phyloP scores from a whole-genome alignment of 1,140 invertebrate genomes.

The Brachystomella parvula region DNA sequence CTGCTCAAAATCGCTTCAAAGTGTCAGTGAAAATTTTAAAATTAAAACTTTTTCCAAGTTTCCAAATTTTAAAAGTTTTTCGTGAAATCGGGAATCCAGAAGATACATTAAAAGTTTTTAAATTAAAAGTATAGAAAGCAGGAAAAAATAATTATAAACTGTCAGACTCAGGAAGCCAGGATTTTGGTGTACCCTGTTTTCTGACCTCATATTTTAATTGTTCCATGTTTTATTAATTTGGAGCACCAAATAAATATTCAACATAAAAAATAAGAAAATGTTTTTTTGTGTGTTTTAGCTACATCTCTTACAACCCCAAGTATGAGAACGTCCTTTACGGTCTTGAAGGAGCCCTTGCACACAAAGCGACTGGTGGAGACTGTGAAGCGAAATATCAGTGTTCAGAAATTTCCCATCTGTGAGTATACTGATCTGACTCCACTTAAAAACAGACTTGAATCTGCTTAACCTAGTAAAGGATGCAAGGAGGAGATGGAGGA shows the following conservation, averaged over 20 bases:
- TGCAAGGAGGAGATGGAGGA: background rate
- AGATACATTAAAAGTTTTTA: too few species aligned
- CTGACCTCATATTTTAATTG: background rate
- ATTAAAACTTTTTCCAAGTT: too few species aligned
- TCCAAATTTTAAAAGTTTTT: too few species aligned
- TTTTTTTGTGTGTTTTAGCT: slow-evolving; percentile 34
- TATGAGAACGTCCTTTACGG: slow-evolving; percentile 40
- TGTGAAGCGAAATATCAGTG: slow-evolving; percentile 38
- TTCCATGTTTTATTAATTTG: background rate
- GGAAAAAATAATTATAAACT: too few species aligned
- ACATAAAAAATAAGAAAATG: background rate
- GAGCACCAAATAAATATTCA: background rate
- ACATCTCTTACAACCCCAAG: slow-evolving; percentile 38
- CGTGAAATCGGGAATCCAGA: too few species aligned
- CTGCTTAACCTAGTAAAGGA: background rate
- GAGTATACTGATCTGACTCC: background rate
- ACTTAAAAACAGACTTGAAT: background rate
- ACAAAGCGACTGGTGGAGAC: slow-evolving; percentile 37
- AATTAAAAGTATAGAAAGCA: too few species aligned
- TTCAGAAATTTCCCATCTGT: slow-evolving; percentile 33
- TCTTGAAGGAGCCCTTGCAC: slow-evolving; percentile 39
- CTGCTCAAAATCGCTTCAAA: too few species aligned
- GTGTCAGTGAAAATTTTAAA: too few species aligned
- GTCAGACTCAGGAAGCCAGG: too few species aligned
- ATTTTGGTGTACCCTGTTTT: background rate